A percentile compares a stretch with the other conserved stretches of the same genome.
Conservation (phyloP, 2,888 invertebrate species). For the Pteria penguin region DNA sequence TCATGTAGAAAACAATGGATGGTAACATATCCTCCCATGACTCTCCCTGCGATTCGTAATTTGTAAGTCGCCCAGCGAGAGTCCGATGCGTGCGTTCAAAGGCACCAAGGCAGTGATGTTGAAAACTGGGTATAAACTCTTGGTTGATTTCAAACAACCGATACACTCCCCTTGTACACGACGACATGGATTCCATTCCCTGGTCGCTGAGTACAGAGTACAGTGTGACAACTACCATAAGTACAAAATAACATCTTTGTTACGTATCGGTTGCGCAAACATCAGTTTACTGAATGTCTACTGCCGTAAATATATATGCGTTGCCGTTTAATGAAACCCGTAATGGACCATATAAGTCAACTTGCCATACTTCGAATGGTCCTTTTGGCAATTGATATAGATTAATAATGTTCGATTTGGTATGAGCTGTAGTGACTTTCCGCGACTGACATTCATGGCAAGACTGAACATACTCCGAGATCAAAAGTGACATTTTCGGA, state of each 20-base stretch:
- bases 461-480: not conserved
- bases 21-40: not conserved
- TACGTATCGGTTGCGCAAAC: too few relatives aligned
- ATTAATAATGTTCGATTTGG: too few relatives aligned
- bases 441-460: not conserved
- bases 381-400: too few relatives aligned
- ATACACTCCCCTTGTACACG: slow-evolving; percentile 1
- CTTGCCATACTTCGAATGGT: too few relatives aligned
- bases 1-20: not conserved
- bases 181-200: slow-evolving; percentile 2
- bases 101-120: slow-evolving; percentile 1
- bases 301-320: too few relatives aligned
- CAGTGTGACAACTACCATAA: not conserved
- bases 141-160: not conserved
- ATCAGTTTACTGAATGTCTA: too few relatives aligned
- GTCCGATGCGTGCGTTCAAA: not conserved
- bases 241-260: not conserved
- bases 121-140: not conserved
- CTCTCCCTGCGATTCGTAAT: not conserved
- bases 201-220: slow-evolving; percentile 4
- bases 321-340: too few relatives aligned
- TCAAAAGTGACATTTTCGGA: not conserved
- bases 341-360: too few relatives aligned
- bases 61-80: not conserved
- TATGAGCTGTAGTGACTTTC: too few relatives aligned